These are phyloP conservation scores for Eublepharis macularius DNA, from an alignment of 2,113 vertebrate species.

Conservation along the genomic window DNA sequence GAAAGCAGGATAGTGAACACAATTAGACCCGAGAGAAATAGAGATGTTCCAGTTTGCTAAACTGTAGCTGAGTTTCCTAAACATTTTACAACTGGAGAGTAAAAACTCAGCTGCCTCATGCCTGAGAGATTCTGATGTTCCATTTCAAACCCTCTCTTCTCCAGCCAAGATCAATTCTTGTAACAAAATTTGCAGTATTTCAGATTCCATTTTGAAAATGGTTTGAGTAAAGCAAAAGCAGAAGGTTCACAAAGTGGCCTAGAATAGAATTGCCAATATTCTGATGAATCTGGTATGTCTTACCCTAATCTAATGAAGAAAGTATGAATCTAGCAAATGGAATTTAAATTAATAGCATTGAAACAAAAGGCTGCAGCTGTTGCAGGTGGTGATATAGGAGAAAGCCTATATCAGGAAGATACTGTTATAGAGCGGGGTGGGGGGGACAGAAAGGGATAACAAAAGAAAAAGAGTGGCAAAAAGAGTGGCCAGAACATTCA, in stretches of 20 bases:
- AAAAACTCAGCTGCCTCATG: background rate
- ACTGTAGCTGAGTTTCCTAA: background rate
- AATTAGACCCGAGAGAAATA: background rate
- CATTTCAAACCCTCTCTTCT: conserved; percentile 4
- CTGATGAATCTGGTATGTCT: conserved; percentile 28
- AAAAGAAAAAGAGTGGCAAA: background rate
- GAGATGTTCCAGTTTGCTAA: background rate
- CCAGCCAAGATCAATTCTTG: conserved; percentile 23
- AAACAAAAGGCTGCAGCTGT: background rate
- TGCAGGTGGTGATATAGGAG: background rate
- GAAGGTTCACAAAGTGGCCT: conserved; percentile 31
- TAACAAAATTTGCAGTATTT: conserved; percentile 33
- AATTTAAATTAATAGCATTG: background rate
- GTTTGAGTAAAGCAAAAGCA: conserved; percentile 47
- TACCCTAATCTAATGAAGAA: conserved; percentile 1
- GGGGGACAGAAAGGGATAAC: background rate
- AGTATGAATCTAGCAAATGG: conserved; percentile 14
- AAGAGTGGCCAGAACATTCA: background rate
- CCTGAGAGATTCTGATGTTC: conserved; percentile 16
- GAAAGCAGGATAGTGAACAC: background rate
- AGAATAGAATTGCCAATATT: conserved; percentile 38
- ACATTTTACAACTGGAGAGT: background rate
- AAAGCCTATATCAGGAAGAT: background rate
- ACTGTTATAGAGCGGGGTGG: background rate
- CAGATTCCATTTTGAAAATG: conserved; percentile 46